Evolutionary conservation across 2,113 vertebrate species (phyloP).

Genomic region (Tyrannus savana): DNA sequence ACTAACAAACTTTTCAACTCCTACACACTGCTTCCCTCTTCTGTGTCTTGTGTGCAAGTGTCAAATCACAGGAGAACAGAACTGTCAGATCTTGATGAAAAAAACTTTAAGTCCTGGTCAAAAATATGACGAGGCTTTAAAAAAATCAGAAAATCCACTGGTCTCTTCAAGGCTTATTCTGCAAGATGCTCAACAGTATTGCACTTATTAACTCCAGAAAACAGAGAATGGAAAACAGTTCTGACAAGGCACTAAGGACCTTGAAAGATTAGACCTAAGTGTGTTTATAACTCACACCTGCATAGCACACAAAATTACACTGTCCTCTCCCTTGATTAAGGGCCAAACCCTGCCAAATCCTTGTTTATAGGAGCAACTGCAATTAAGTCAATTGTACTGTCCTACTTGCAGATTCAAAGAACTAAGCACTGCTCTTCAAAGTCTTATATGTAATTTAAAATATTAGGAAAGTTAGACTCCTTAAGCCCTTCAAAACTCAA

Average conservation of each 20-base stretch:
- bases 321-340: neutral
- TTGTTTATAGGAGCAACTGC: neutral
- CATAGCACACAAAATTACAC: neutral
- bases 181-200: neutral
- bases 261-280: neutral
- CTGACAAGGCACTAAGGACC: neutral
- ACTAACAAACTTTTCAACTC: conserved; percentile 38
- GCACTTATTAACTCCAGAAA: neutral
- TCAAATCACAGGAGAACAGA: conserved; percentile 33
- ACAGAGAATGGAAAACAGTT: neutral
- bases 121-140: neutral
- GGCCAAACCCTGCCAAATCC: neutral
- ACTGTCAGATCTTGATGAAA: neutral
- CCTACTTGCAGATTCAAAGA: neutral
- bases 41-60: conserved; percentile 37
- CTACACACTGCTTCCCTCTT: conserved; percentile 37
- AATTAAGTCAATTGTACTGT: neutral
- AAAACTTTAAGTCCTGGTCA: neutral
- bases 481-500: neutral
- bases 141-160: neutral
- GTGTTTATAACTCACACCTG: neutral
- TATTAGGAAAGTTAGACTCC: neutral
- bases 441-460: neutral
- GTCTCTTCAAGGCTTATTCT: neutral
- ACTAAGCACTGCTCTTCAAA: neutral